Evolutionary conservation across 2,797 vertebrate species (phyloP).

Genomic region (Margarornis squamiger): DNA sequence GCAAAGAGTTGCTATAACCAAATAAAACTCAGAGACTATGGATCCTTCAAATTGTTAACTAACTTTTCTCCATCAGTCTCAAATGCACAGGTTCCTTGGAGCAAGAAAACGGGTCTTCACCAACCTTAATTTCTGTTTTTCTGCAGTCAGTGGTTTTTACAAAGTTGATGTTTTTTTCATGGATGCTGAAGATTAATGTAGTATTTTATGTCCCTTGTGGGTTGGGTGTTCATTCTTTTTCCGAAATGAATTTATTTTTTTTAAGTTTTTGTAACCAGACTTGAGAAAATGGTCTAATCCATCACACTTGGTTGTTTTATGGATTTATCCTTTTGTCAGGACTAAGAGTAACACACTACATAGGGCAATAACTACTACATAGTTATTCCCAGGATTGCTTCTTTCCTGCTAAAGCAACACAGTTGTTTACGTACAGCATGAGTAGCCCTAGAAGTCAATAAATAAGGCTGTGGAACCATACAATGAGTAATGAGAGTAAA

Average conservation of each 20-base stretch:
- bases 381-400: background rate
- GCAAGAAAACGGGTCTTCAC: background rate
- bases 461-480: background rate
- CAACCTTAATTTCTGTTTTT: background rate
- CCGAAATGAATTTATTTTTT: background rate
- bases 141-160: background rate
- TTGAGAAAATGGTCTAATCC: background rate
- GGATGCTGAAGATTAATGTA: background rate
- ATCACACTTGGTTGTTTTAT: background rate
- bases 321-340: background rate
- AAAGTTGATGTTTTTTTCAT: background rate
- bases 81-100: background rate
- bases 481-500: background rate
- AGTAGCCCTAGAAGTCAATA: background rate
- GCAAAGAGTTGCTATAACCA: background rate
- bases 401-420: background rate
- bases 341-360: background rate
- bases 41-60: background rate
- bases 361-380: background rate
- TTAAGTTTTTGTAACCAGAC: background rate
- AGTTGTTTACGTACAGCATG: background rate
- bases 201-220: background rate
- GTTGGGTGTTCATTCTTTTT: background rate
- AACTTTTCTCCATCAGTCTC: background rate
- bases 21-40: background rate